phyloP scores from a whole-genome alignment of 2,888 invertebrate species.

The Agrilus cyanescens region DNA sequence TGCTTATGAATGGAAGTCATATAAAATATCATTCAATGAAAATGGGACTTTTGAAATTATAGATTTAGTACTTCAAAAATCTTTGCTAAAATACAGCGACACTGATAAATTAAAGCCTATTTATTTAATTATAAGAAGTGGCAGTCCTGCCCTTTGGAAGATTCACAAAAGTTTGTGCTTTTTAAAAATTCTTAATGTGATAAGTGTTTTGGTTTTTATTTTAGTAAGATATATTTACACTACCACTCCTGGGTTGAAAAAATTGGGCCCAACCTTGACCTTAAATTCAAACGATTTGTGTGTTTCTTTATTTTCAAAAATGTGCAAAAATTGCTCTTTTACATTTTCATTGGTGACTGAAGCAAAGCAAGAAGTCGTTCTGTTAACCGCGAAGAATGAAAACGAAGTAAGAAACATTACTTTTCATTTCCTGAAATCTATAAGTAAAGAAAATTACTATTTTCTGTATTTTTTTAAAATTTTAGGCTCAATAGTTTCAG shows the following conservation, averaged over 20 bases:
- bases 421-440: too few species aligned
- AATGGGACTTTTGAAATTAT: slow-evolving; percentile 17
- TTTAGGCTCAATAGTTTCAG: too few species aligned
- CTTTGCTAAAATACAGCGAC: slow-evolving; percentile 21
- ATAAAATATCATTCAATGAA: slow-evolving; percentile 20
- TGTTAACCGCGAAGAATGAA: not conserved
- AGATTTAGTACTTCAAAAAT: too few species aligned
- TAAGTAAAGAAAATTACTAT: too few species aligned
- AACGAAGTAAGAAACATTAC: slow-evolving; percentile 6
- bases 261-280: slow-evolving; percentile 25
- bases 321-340: slow-evolving; percentile 26
- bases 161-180: slow-evolving; percentile 28
- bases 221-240: slow-evolving; percentile 28
- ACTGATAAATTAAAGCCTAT: slow-evolving; percentile 20
- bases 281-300: slow-evolving; percentile 24
- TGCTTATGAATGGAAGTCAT: slow-evolving; percentile 28
- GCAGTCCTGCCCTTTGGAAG: slow-evolving; percentile 26
- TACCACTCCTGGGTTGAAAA: slow-evolving; percentile 22
- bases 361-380: slow-evolving; percentile 11
- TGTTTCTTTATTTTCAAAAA: slow-evolving; percentile 24
- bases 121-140: slow-evolving; percentile 26
- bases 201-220: slow-evolving; percentile 9
- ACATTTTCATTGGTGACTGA: slow-evolving; percentile 23
- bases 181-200: not conserved
- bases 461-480: too few species aligned